Base-by-base conservation (phyloP, 2,797 vertebrate species). In the Anableps anableps region DNA sequence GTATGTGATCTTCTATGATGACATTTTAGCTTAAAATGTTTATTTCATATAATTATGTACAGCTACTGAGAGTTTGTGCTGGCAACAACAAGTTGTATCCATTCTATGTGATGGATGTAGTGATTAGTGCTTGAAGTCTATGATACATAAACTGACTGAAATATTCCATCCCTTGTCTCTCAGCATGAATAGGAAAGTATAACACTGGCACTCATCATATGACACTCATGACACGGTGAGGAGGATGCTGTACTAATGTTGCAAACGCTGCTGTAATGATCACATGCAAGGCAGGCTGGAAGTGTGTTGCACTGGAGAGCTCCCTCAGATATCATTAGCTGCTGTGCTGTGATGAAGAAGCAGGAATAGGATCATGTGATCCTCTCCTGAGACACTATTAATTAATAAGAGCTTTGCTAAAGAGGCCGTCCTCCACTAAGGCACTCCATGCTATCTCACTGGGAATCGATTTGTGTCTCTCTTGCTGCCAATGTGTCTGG, bases 401-500 rank as follows among this genome's bases (percentile, higher is more conserved):
- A 94, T 95, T 95, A 95, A 94, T 92, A 93, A 93, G 91, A 91
- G 91, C 92, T 92, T 90, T 88, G 87, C 91, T 90, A 88, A 91
- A 91, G 92, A 92, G 86, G 89, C 85, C 86, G 87, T 89, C 85
- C 89, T 90, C 86, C 88, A 88, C 90, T 90, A 88, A 90, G 92
- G 90, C 88, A 87, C 88, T 84, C 88, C 82, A 79, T 86, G 91
- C 88, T 91, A 91, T 88, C 91, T 93, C 86, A 81, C 88, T 92
- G 84, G 85, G 88, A 94, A 95, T 95, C 91, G 92, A 95, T 91
- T 89, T 90, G 89, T 87, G 90, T 91, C 93, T 92, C 93, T 94
- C 85, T 85, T 93, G 93, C 90, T 94, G 93, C 91, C 94, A 94
- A 95, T 90, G 91, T 94, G 94, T 94, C 94, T 93, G 91, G 90